Percentiles rank a stretch among this genome's conserved stretches.
These are phyloP conservation scores for Tribolium freemani DNA, from an alignment of 2,888 invertebrate species.

Conservation along the genomic window DNA sequence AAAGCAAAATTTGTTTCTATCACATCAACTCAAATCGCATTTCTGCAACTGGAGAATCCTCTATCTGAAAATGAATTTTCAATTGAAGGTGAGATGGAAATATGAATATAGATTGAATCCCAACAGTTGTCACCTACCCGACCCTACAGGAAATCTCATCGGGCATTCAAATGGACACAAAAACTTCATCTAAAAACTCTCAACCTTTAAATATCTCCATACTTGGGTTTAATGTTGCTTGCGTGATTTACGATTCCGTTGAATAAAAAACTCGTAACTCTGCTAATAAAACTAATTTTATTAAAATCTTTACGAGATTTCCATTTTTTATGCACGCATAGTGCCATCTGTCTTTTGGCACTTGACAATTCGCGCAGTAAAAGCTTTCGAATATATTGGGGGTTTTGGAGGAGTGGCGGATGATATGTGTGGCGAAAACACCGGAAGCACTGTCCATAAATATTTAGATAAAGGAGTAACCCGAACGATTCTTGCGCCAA, in stretches of 20 bases:
- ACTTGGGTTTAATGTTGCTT: conserved; percentile 12
- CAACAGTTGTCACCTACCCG: conserved; percentile 46
- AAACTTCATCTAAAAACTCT: conserved; percentile 37
- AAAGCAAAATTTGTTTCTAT: conserved; percentile 39
- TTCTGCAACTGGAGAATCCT: conserved; percentile 25
- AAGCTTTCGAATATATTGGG: conserved; percentile 23
- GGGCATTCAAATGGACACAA: conserved; percentile 46
- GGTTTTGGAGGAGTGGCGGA: conserved; percentile 26
- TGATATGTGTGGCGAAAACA: conserved; percentile 42
- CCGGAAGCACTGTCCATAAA: conserved; percentile 39
- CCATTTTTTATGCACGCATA: neutral
- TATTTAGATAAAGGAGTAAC: conserved; percentile 37
- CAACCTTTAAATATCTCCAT: conserved; percentile 28
- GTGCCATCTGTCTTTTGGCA: conserved; percentile 1
- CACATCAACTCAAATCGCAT: conserved; percentile 36
- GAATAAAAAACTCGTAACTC: neutral
- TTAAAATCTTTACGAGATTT: conserved; percentile 1
- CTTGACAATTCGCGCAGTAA: conserved; percentile 34
- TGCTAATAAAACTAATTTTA: conserved; percentile 11
- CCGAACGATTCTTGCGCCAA: conserved; percentile 9
- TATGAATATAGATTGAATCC: conserved; percentile 52
- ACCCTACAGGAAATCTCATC: conserved; percentile 37
- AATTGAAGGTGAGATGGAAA: conserved; percentile 49
- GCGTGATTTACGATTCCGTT: conserved; percentile 22
- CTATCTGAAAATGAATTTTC: conserved; percentile 47